Percentiles rank a stretch among this genome's conserved stretches.
These are phyloP conservation scores for Knipowitschia caucasica DNA, from an alignment of 2,797 vertebrate genomes.

Conservation along the genomic window DNA sequence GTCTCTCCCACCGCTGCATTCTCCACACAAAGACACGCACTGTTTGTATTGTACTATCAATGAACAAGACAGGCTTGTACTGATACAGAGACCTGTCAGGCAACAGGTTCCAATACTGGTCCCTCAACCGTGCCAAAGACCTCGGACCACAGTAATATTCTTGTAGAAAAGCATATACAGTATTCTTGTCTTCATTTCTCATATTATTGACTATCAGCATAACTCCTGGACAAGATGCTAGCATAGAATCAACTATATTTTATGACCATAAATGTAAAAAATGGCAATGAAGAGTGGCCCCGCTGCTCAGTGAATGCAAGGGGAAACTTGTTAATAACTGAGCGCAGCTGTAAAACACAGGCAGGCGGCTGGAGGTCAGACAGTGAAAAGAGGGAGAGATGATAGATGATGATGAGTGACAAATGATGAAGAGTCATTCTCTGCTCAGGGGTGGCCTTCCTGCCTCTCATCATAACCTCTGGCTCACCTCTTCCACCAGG, in stretches of 20 bases:
- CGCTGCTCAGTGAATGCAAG: conserved; percentile 1
- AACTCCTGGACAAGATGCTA: no score
- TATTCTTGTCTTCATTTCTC: no score
- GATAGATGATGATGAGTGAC: conserved; percentile 43
- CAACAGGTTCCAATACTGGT: not conserved
- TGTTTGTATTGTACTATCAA: conserved; percentile 43
- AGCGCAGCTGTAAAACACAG: conserved; percentile 16
- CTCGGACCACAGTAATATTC: no score
- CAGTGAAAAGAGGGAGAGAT: conserved; percentile 11
- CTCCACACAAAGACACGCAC: conserved; percentile 62
- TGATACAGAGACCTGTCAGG: conserved; percentile 4
- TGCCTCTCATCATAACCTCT: conserved; percentile 32
- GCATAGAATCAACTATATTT: no score
- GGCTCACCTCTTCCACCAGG: conserved; percentile 34
- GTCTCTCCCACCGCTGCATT: conserved; percentile 25
- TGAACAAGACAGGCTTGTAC: conserved; percentile 4
- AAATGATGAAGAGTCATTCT: conserved; percentile 35
- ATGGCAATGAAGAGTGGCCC: not conserved
- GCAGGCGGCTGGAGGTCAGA: conserved; percentile 7
- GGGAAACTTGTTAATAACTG: conserved; percentile 3
- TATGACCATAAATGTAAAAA: not conserved
- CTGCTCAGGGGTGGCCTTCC: conserved; percentile 46
- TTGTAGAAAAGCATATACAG: no score
- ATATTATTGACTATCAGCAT: not conserved
- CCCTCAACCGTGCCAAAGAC: not conserved